Evolutionary conservation across 2,113 vertebrate genomes (phyloP).

Genomic region (Neolamprologus toae): DNA sequence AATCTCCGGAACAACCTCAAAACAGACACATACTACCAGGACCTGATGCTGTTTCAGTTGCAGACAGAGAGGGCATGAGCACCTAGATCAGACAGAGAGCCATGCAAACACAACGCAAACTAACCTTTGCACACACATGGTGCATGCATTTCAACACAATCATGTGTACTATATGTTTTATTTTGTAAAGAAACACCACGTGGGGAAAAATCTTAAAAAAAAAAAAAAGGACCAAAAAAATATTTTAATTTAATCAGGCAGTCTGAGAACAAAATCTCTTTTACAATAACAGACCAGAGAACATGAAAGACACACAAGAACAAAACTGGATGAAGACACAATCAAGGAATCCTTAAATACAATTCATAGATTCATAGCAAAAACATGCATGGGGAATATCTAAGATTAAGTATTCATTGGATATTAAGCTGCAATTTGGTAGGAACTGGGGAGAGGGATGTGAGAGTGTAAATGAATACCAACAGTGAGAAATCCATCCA

Average conservation of each 20-base stretch:
- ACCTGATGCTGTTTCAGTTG: conserved; percentile 51
- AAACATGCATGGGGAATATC: background rate
- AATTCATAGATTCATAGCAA: background rate
- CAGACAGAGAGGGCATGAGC: background rate
- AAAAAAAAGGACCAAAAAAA: background rate
- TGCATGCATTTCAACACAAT: background rate
- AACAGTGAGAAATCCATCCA: background rate
- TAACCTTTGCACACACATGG: background rate
- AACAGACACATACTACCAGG: conserved; percentile 58
- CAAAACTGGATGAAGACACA: background rate
- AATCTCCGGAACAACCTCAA: conserved; percentile 71
- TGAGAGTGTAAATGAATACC: background rate
- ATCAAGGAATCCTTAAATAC: background rate
- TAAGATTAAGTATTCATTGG: background rate
- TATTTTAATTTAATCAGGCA: background rate
- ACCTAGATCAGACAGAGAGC: background rate
- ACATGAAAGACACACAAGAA: background rate
- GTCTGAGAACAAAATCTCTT: background rate
- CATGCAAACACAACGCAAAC: background rate
- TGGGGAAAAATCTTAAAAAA: background rate
- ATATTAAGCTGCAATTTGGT: background rate
- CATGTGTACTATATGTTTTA: background rate
- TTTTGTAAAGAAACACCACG: background rate
- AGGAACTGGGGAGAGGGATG: background rate
- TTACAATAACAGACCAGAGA: background rate